Base-by-base conservation (phyloP, 2,113 vertebrate genomes). In the Nothocercus nigrocapillus region DNA sequence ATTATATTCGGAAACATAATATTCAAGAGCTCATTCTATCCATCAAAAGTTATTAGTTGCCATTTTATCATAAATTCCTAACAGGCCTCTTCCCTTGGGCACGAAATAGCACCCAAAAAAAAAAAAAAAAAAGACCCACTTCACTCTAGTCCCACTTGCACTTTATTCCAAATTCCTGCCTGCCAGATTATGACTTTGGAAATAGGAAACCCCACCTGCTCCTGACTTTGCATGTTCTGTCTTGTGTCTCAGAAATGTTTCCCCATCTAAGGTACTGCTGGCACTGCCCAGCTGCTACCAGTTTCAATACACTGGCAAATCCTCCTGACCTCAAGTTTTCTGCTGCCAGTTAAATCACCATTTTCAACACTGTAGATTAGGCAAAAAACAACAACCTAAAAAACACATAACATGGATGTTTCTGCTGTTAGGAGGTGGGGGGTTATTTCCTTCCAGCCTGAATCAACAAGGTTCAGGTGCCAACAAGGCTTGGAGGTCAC, bases 321-420 rank as follows among this genome's bases (percentile, higher is more conserved):
- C 20, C 24, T 61, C 45, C 58, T 72, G 34, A 20, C 14, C 17
- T 42, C 58, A 53, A 76, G 2, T 20, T 90, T 32, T 61, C 51
- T 49, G 34, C 66, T 82, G 72, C 34, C 34, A 36, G 49, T 64
- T 5, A 25, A 25, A 38, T 7, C 56, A 34, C 38, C 21, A 16
- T 47, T 77, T 54, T 56, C 64, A 62, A 40, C 15, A 4, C 32
- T 25, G 61, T 4, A 83, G 27, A 24, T 9, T 22, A 34, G n/a
- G 53, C 40, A 40, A 68, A n/a, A 2, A 67, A 59, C 42, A 73
- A 62, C 22, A 32, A 22, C 8, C 36, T 36, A 36, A 36, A 36
- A 36, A 27, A 3, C n/a, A 1, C 0, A 21, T 22, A 67, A 30
- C 40, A 44, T 1, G 61, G 34, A 21, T 25, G 18, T 25, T 67